Evolutionary conservation across 2,113 vertebrate species (phyloP), one percentile per base, ranked within the genome.

Genomic region (Leucoraja erinaceus): DNA sequence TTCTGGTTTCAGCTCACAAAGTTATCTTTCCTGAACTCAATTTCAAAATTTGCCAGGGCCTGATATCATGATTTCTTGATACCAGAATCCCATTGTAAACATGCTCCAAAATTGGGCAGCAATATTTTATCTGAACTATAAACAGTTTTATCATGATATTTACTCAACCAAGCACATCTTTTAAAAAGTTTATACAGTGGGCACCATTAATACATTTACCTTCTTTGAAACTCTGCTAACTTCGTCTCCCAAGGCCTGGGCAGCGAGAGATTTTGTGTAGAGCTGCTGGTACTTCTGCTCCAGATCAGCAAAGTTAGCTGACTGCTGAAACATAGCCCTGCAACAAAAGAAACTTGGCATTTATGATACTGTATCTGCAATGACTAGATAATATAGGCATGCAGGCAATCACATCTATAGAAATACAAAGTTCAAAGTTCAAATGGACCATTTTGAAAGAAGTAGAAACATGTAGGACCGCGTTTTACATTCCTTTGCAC

Each of bases 241-340:
- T 95, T 97, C 97, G 93, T 96, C 95, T 95, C 97, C 96, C 94
- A 98, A 93, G 28, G 95, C 94, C 94, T 96, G 94, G 88, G 97
- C 94, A 59, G 95, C 94, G 3, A 94, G 95, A 14, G 96, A 95
- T 95, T 97, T 97, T 81, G 95, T 95, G 70, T 97, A 95, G 70
- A 99, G 93, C 28, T 95, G 94, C 16, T 59, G 94, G 94, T 96
- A 98, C 61, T 97, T 97, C 76, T 96, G 95, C 93, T 98, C 97
- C 22, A 99, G 94, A 25, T 95, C 94, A 63, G 96, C 94, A 95
- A 99, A 97, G 94, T 95, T 96, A 93, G 94, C 94, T 0, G 97
- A 97, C 93, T 99, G 99, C 59, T 97, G 97, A 93, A 97, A 95
- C 70, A 98, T 95, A 93, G 97, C 93, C 98, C 99, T 99, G 94